Evolutionary conservation across 2,113 vertebrate species (phyloP).

Genomic region (Odontesthes bonariensis): DNA sequence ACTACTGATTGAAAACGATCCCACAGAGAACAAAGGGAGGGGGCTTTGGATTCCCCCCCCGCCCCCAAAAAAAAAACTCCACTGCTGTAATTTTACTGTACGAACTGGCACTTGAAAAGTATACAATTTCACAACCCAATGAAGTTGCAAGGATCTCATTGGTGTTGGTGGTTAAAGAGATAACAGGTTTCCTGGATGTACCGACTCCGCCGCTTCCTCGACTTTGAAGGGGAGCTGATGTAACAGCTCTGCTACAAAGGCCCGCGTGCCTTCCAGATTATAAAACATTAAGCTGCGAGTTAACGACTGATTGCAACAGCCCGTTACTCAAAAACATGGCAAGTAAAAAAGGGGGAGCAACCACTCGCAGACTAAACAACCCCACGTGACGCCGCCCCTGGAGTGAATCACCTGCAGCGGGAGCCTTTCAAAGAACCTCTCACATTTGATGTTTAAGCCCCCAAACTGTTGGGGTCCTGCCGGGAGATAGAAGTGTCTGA

Average conservation of each 20-base stretch:
- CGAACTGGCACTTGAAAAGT: slow-evolving; percentile 6
- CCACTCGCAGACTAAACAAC: slow-evolving; percentile 53
- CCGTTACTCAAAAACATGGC: slow-evolving; percentile 53
- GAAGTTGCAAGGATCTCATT: slow-evolving; percentile 23
- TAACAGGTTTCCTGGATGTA: slow-evolving; percentile 57
- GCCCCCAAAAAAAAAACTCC: neutral
- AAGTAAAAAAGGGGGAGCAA: slow-evolving; percentile 29
- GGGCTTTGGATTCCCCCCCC: neutral
- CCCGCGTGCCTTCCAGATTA: slow-evolving; percentile 41
- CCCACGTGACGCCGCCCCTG: slow-evolving; percentile 24
- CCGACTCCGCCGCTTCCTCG: slow-evolving; percentile 37
- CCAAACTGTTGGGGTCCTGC: slow-evolving; percentile 52
- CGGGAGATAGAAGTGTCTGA: slow-evolving; percentile 68
- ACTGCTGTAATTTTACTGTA: neutral
- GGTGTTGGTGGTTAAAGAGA: slow-evolving; percentile 46
- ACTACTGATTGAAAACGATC: slow-evolving; percentile 66
- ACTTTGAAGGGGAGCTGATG: slow-evolving; percentile 46
- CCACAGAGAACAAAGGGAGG: slow-evolving; percentile 30
- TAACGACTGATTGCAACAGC: slow-evolving; percentile 69
- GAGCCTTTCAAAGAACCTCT: slow-evolving; percentile 51
- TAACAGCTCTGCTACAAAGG: slow-evolving; percentile 53
- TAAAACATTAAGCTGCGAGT: slow-evolving; percentile 60
- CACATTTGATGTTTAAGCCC: slow-evolving; percentile 65
- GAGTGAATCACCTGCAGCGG: slow-evolving; percentile 59
- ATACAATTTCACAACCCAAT: neutral